phyloP scores from a whole-genome alignment of 2,888 invertebrate species.

The Andrena haemorrhoa region DNA sequence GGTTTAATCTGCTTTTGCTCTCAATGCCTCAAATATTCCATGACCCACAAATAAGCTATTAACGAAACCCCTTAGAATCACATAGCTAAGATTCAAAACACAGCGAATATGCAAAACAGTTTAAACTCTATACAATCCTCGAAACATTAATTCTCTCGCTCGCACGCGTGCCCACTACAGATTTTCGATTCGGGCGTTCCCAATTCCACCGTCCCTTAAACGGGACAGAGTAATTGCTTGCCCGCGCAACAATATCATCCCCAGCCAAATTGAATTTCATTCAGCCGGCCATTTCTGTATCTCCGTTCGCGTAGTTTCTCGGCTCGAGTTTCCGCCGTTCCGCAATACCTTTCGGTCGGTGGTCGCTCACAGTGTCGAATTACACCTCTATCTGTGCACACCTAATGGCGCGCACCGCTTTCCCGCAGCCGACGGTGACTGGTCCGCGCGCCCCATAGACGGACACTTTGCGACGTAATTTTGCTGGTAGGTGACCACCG shows the following conservation, averaged over 20 bases:
- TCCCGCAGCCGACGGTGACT: slow-evolving; percentile 20
- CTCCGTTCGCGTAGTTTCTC: neutral
- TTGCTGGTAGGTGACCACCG: slow-evolving; percentile 20
- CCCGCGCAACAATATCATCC: neutral
- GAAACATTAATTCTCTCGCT: neutral
- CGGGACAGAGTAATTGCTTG: slow-evolving; percentile 16
- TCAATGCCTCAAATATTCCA: too few species aligned
- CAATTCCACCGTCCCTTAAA: neutral
- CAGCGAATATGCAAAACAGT: too few species aligned
- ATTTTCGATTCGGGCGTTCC: neutral
- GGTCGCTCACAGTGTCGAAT: slow-evolving; percentile 24
- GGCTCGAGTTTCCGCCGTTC: neutral
- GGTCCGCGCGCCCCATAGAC: neutral
- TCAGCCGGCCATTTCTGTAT: slow-evolving; percentile 11
- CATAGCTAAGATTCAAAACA: too few species aligned
- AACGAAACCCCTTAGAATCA: too few species aligned
- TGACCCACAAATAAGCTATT: too few species aligned
- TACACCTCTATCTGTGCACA: slow-evolving; percentile 26
- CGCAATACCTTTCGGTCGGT: slow-evolving; percentile 15
- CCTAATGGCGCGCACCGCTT: slow-evolving; percentile 7
- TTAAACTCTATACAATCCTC: too few species aligned
- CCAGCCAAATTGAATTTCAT: slow-evolving; percentile 43
- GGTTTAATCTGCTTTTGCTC: too few species aligned
- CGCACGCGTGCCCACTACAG: neutral
- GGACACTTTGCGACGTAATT: slow-evolving; percentile 46